These are phyloP conservation scores for Atherix ibis DNA, from an alignment of 2,888 invertebrate species.

Conservation along the genomic window DNA sequence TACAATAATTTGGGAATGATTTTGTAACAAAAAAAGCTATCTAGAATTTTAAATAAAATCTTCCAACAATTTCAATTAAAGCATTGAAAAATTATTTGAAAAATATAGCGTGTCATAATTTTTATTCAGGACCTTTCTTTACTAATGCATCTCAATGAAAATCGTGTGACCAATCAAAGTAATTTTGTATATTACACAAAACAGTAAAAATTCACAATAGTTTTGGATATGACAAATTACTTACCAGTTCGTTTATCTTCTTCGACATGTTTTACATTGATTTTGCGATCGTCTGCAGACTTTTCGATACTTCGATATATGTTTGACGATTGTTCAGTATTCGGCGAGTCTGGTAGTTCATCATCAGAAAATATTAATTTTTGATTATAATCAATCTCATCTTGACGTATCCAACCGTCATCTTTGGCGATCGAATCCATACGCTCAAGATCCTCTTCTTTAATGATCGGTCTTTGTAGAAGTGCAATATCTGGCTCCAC, in stretches of 20 bases:
- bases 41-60: too few species aligned
- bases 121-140: too few species aligned
- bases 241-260: conserved; percentile 14
- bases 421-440: conserved; percentile 82
- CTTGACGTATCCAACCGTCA: conserved; percentile 83
- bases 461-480: conserved; percentile 72
- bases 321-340: conserved; percentile 8
- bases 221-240: too few species aligned
- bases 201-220: too few species aligned
- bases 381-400: conserved; percentile 89
- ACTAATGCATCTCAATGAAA: too few species aligned
- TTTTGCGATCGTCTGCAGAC: neutral
- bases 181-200: too few species aligned
- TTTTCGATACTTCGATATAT: neutral
- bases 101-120: too few species aligned
- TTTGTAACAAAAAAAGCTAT: too few species aligned
- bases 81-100: too few species aligned
- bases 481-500: conserved; percentile 42
- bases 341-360: conserved; percentile 37
- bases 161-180: too few species aligned
- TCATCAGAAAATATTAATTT: conserved; percentile 91
- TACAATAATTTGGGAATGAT: too few species aligned
- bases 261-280: conserved; percentile 9
- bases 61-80: too few species aligned
- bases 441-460: conserved; percentile 80